Base-by-base conservation (phyloP, 2,797 vertebrate species). In the Myiotriccus ornatus region DNA sequence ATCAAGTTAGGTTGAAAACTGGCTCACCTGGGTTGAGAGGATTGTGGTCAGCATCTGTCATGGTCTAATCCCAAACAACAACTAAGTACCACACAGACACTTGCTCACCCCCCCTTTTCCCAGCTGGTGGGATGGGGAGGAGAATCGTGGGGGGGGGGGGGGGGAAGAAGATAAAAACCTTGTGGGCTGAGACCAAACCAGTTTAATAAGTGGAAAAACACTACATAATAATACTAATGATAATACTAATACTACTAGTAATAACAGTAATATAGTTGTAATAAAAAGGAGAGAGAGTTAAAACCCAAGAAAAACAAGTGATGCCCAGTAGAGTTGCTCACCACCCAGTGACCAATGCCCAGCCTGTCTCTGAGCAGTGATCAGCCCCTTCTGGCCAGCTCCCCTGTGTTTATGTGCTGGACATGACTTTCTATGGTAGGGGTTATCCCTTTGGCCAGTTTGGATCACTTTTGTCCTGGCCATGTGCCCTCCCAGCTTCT, bases 271-370 rank as follows among this genome's bases (percentile, higher is more conserved):
- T 60, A 59, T 32, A 24, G 41, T 78, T 64, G 64, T 73, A 84
- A 65, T 14, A n/a, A 5, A 47, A 73, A 55, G 19, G 30, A 64
- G 35, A 32, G 37, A 41, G 44, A 47, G 47, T 60, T 49, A n/a
- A 37, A 78, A 24, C 7, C 13, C 10, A 18, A 60, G 25, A 35
- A 28, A 41, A 30, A 22, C 15, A 43, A 25, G 32, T 28, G 6
- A 17, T n/a, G 11, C 23, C 21, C 59, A n/a, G 0, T 13, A 2
- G 5, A 65, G 0, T 35, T 60, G 32, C 4, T 64, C 12, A 16
- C 39, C 34, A 27, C 1, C 1, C 60, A 13, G 16, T 37, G 34
- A 35, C 43, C 39, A 52, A 7, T n/a, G 62, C 62, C 62, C 22
- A 44, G 15, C 30, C 32, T 23, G 22, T 35, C 46, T 55, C n/a